A percentile compares a stretch with the other conserved stretches of the same genome.
Evolutionary conservation across 2,113 vertebrate species (phyloP).

Genomic region (Silurus glanis): DNA sequence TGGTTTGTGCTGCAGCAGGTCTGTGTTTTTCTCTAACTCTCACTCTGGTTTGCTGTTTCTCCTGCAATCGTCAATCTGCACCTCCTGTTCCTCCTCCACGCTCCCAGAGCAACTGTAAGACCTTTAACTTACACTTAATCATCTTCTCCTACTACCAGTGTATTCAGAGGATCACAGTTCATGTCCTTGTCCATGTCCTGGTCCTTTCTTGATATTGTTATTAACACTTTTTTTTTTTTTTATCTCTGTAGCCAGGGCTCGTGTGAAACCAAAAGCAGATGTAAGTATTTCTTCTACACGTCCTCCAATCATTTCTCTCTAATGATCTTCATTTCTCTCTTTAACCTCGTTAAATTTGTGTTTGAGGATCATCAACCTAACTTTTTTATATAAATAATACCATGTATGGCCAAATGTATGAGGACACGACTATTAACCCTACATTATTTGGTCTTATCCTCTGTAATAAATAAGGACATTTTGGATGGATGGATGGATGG

Average conservation of each 20-base stretch:
- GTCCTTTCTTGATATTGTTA: neutral
- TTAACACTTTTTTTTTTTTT: neutral
- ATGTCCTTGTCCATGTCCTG: neutral
- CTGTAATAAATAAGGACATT: too few relatives aligned
- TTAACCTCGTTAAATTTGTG: neutral
- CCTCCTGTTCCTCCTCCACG: conserved; percentile 40
- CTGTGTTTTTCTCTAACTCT: conserved; percentile 61
- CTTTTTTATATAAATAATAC: too few relatives aligned
- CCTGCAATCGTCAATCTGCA: neutral
- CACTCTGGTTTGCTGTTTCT: conserved; percentile 55
- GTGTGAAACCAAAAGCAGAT: conserved; percentile 54
- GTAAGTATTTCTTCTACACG: conserved; percentile 46
- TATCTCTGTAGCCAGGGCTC: conserved; percentile 39
- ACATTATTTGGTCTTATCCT: too few relatives aligned
- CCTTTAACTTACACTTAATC: neutral
- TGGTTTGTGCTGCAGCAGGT: conserved; percentile 51
- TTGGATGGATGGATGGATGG: too few relatives aligned
- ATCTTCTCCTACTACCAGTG: neutral
- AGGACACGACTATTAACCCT: too few relatives aligned
- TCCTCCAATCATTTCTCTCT: neutral
- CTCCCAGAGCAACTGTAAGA: conserved; percentile 25
- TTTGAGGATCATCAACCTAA: neutral
- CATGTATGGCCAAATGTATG: too few relatives aligned
- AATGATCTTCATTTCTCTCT: neutral
- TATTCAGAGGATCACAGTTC: neutral